Conservation (phyloP, 2,888 invertebrate genomes). For the Andrena chrysosceles region DNA sequence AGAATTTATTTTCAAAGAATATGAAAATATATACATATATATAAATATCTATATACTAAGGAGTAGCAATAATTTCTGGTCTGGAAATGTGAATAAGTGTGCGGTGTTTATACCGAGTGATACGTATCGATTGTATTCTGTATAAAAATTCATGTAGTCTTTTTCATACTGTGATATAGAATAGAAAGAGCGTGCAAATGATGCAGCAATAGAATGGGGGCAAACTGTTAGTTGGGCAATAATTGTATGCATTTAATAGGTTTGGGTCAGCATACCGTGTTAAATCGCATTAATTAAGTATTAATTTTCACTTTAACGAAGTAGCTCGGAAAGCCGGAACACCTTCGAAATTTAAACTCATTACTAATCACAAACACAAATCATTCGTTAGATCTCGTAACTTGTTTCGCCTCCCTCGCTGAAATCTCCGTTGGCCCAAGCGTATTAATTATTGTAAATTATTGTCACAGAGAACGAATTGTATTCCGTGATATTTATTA, state of each 20-base stretch:
- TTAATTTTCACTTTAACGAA: not conserved
- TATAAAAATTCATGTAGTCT: constrained; percentile 70
- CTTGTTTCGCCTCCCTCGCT: constrained; percentile 17
- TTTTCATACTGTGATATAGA: constrained; percentile 78
- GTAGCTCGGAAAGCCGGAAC: not conserved
- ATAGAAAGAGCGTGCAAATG: constrained; percentile 61
- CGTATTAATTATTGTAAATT: constrained; percentile 50
- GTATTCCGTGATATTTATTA: constrained; percentile 36
- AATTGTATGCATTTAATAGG: constrained; percentile 48
- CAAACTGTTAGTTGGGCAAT: constrained; percentile 48
- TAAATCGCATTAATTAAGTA: constrained; percentile 7
- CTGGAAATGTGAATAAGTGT: constrained; percentile 57
- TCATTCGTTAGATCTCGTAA: constrained; percentile 4
- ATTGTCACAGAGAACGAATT: constrained; percentile 52
- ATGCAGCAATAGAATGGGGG: constrained; percentile 40
- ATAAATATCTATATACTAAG: constrained; percentile 59
- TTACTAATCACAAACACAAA: constrained; percentile 5
- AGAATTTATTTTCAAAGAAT: constrained; percentile 70
- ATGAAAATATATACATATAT: constrained; percentile 58
- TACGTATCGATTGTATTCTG: constrained; percentile 58
- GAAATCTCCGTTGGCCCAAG: constrained; percentile 41
- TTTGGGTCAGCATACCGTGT: constrained; percentile 29
- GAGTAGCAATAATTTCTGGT: constrained; percentile 48
- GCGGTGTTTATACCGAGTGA: constrained; percentile 70
- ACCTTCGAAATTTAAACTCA: constrained; percentile 13